phyloP scores from a whole-genome alignment of 2,797 vertebrate genomes.

The Pantherophis vulpinus region DNA sequence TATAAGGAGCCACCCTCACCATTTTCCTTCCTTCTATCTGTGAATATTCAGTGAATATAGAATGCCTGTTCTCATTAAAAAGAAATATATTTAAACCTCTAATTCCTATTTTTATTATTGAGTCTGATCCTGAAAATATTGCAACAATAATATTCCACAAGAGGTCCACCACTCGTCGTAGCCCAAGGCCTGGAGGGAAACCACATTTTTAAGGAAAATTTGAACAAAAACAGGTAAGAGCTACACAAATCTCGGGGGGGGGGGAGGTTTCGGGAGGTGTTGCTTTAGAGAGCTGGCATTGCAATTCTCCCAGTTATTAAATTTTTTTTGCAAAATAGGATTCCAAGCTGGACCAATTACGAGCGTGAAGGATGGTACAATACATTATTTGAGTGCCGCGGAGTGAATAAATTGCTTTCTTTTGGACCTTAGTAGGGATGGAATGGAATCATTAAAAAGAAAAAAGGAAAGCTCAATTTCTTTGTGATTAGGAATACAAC shows the following conservation, averaged over 20 bases:
- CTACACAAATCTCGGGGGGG: background rate
- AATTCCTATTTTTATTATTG: no score
- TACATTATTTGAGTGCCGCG: background rate
- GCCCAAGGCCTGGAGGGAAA: background rate
- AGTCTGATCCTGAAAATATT: no score
- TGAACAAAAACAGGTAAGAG: background rate
- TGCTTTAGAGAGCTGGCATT: background rate
- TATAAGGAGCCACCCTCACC: no score
- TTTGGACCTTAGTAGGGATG: background rate
- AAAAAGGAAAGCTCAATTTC: background rate
- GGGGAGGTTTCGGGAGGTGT: background rate
- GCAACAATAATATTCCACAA: background rate
- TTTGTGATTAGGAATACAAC: background rate
- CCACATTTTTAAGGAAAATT: background rate
- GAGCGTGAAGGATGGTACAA: background rate
- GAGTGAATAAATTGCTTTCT: background rate
- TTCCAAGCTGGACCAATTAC: background rate
- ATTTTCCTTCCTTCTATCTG: no score
- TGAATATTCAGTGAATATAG: no score
- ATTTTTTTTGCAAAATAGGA: background rate
- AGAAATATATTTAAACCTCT: no score
- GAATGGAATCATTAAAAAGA: background rate
- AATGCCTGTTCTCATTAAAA: no score
- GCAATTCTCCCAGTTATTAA: background rate
- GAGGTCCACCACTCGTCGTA: background rate